Base-by-base conservation (phyloP, 2,888 invertebrate genomes). In the Lomographa bimaculata region DNA sequence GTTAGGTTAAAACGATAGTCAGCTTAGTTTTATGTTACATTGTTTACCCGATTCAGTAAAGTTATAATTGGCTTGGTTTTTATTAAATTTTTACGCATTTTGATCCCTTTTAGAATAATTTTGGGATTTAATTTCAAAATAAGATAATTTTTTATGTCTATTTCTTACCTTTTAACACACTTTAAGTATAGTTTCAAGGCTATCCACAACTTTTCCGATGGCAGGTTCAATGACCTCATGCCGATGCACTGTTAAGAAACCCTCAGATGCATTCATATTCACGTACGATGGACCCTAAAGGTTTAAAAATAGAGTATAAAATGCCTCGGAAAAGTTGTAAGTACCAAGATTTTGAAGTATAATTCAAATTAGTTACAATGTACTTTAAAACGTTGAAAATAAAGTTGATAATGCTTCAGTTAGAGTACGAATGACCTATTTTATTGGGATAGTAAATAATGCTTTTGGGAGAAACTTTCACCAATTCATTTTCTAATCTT, bases 151-250 rank as follows among this genome's bases (percentile, higher is more conserved):
- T n/a, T n/a, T n/a, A n/a, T n/a, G n/a, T n/a, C n/a, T n/a, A n/a
- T n/a, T n/a, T n/a, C n/a, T n/a, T n/a, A n/a, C n/a, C n/a, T n/a
- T n/a, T n/a, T n/a, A n/a, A n/a, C n/a, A n/a, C n/a, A n/a, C n/a
- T n/a, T n/a, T n/a, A n/a, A n/a, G n/a, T n/a, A n/a, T n/a, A n/a
- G n/a, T n/a, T n/a, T n/a, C n/a, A n/a, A n/a, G n/a, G n/a, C 46
- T 52, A 57, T 54, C 59, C 46, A 50, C 52, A 57, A 56, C 41
- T 56, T 63, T 64, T 68, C 50, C 51, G 46, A 60, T 54, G 54
- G 45, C 73, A 75, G 79, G 75, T 70, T 56, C 67, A 47, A 50
- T 66, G 61, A 77, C 75, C 45, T 63, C 77, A 51, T 83, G 81
- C 71, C 71, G 69, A 53, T 83, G 82, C 63, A 62, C 63, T 41